Percentiles rank a stretch among this genome's conserved stretches.
Conservation (phyloP, 1,140 invertebrate genomes). For the Spodoptera frugiperda region DNA sequence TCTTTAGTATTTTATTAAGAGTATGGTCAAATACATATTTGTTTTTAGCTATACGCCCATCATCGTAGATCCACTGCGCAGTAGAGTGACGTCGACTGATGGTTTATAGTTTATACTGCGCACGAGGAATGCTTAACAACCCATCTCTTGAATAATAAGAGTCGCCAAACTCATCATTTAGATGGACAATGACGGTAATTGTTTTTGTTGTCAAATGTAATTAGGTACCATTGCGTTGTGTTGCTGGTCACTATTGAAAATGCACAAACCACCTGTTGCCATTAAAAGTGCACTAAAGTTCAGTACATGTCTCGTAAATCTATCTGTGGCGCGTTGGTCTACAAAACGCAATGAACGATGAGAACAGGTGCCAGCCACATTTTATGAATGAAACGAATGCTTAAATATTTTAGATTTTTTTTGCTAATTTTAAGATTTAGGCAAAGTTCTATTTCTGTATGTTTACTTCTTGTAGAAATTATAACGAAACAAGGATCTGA, state of each 20-base stretch:
- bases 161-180: neutral
- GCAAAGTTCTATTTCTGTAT: neutral
- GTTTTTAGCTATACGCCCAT: neutral
- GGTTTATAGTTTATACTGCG: constrained; percentile 7
- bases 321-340: neutral
- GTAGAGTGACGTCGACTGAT: neutral
- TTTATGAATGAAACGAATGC: constrained; percentile 2
- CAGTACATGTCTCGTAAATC: constrained; percentile 1
- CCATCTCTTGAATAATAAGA: constrained; percentile 4
- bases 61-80: constrained; percentile 10
- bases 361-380: constrained; percentile 11
- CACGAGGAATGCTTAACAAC: neutral
- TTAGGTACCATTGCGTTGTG: neutral
- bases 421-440: too few relatives aligned
- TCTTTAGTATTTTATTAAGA: too few relatives aligned
- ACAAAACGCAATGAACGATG: neutral
- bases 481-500: too few relatives aligned
- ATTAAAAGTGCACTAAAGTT: constrained; percentile 19
- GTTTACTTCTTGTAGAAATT: too few relatives aligned
- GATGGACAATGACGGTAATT: neutral
- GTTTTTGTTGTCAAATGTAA: neutral
- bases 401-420: neutral
- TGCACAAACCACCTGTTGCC: neutral
- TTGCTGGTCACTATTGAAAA: too few relatives aligned
- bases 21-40: neutral